Base-by-base conservation (phyloP, 2,888 invertebrate genomes). In the Drosophila paucipuncta region DNA sequence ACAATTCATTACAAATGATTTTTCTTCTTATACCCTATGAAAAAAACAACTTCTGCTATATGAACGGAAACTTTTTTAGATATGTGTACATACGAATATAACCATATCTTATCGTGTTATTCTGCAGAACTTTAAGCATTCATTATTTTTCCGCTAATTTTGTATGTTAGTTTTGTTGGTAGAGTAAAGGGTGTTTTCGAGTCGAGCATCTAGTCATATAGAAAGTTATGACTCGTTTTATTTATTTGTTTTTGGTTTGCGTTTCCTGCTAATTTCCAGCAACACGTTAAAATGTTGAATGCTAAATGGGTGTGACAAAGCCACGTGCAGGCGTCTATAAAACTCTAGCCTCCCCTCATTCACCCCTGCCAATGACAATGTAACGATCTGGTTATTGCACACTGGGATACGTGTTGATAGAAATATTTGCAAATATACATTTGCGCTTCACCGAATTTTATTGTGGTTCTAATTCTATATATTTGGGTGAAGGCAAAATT, bases 251-350 rank as follows among this genome's bases (percentile, higher is more conserved):
- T 52, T 47, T 49, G 49, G 39, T 59, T 66, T 55, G 43, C 49
- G 47, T 71, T 77, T 78, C 78, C 68, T 76, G 69, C 81, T 83
- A 80, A 85, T 85, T 85, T 80, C 67, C 54, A 78, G 72, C 76
- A 73, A 78, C 74, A 83, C 76, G 83, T 85, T 75, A 68, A 72
- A 85, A 78, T 63, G 62, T 60, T 72, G 61, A 80, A 68, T 69
- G 62, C 65, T 61, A 79, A 80, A 76, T 82, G 84, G 72, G 86
- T 86, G 84, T 80, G 84, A 76, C 73, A 67, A 60, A 55, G 84
- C 86, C 86, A 84, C 84, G 87, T 84, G 84, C 85, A 73, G 57
- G 50, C 67, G 71, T 62, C 83, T 55, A 60, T 66, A 41, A 64
- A 54, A 54, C 63, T 39, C 18, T 63, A 35, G 22, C 30, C 30